Percentiles rank a stretch among this genome's conserved stretches.
phyloP scores from a whole-genome alignment of 2,888 invertebrate genomes.

The Drosophila emarginata region DNA sequence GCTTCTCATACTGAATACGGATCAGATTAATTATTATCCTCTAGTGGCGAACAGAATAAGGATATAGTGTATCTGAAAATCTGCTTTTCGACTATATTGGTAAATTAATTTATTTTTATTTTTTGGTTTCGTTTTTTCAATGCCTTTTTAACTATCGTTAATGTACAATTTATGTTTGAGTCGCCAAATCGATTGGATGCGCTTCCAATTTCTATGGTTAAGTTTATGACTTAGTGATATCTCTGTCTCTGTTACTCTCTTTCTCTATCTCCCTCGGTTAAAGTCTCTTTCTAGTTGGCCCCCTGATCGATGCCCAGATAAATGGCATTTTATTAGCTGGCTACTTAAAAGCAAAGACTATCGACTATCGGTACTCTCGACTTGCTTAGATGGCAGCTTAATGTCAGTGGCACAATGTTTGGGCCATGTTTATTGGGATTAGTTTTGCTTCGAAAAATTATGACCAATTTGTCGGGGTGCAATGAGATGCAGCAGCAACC shows the following conservation, averaged over 20 bases:
- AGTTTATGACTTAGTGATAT: conserved; percentile 25
- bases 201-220: conserved; percentile 44
- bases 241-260: conserved; percentile 5
- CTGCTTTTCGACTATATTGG: too few species aligned
- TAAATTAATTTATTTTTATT: not conserved
- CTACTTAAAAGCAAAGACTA: conserved; percentile 43
- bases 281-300: conserved; percentile 9
- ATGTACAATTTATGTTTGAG: conserved; percentile 68
- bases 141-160: conserved; percentile 63
- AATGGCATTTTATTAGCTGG: conserved; percentile 69
- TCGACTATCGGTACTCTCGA: conserved; percentile 8
- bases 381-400: conserved; percentile 65
- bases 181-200: conserved; percentile 62
- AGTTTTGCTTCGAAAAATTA: conserved; percentile 71
- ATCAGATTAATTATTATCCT: too few species aligned
- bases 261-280: not conserved
- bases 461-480: conserved; percentile 78
- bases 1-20: too few species aligned
- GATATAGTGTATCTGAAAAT: not conserved
- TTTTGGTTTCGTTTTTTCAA: conserved; percentile 3
- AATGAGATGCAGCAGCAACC: conserved; percentile 53
- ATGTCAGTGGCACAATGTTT: conserved; percentile 74
- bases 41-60: too few species aligned
- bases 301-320: conserved; percentile 72
- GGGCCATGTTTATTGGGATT: conserved; percentile 79